Base-by-base conservation (phyloP, 23 tunicate genomes). In the Trididemnum nubilum region DNA sequence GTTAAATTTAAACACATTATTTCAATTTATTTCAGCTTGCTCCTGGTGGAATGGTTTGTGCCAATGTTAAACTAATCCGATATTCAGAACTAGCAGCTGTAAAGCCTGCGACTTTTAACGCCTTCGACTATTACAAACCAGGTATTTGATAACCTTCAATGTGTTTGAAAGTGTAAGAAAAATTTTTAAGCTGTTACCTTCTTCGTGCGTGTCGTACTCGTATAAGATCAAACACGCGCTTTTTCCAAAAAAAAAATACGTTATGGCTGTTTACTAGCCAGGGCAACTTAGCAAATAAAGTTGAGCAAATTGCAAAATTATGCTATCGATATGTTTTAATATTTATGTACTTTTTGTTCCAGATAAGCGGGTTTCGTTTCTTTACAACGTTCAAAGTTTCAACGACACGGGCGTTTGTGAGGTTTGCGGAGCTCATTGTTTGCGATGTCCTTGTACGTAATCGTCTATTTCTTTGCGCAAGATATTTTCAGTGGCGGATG, bases 81-180 rank as follows among this genome's bases (percentile, higher is more conserved):
- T 51, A 32, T 50, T 38, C 36, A 19, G 64, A 86, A 18, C 78
- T 86, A 18, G 84, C 72, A 0, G 79, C 35, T 7, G 32, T 35
- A 0, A 86, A 86, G 31, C 85, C 90, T 0, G 36, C 82, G 21
- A 34, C 29, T 21, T 44, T 86, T 12, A 26, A 28, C 24, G 80
- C 85, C 12, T 79, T 71, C 25, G 84, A 86, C 31, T 86, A 86
- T 34, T 86, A 86, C 71, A 58, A 86, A 35, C 90, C 90, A 79
- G 90, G 90, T 86, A 33, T 22, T 65, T 0, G 21, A 22, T 15
- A n/a, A n/a, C n/a, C n/a, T n/a, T n/a, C n/a, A 7, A 9, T 9
- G 23, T 64, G 19, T 51, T 1, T 31, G n/a, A n/a, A n/a, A n/a
- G n/a, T n/a, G n/a, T n/a, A n/a, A n/a, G n/a, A n/a, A n/a, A n/a